phyloP scores from a whole-genome alignment of 2,113 vertebrate species.

The Brachyistius frenatus region DNA sequence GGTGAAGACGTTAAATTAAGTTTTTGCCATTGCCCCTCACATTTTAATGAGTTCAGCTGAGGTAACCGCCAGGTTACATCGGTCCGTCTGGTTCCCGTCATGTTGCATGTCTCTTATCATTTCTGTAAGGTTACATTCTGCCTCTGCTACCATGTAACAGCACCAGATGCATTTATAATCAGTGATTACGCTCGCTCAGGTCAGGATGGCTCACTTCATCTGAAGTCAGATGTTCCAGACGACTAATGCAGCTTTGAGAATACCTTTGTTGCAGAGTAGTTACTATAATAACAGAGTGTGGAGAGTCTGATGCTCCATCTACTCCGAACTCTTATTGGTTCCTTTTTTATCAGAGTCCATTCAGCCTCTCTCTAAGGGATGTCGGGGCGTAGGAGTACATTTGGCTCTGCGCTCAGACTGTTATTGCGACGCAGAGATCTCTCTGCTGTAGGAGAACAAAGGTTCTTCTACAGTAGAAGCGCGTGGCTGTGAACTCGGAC shows the following conservation, averaged over 20 bases:
- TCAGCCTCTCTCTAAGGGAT: conserved; percentile 70
- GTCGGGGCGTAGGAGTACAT: conserved; percentile 65
- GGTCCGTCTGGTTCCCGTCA: conserved; percentile 29
- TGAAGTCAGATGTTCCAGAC: conserved; percentile 67
- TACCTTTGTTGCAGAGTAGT: conserved; percentile 66
- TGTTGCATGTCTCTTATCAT: conserved; percentile 53
- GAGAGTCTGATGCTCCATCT: conserved; percentile 65
- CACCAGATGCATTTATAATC: conserved; percentile 65
- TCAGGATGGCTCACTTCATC: conserved; percentile 67
- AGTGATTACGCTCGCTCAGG: conserved; percentile 66
- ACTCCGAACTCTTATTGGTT: conserved; percentile 65
- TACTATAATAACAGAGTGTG: conserved; percentile 68
- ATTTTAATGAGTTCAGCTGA: conserved; percentile 66
- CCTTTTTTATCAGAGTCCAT: conserved; percentile 74
- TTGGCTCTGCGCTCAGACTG: conserved; percentile 70
- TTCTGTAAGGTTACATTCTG: conserved; percentile 48
- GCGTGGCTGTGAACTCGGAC: conserved; percentile 38
- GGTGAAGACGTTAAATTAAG: conserved; percentile 49
- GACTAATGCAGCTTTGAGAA: conserved; percentile 70
- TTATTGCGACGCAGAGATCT: conserved; percentile 75
- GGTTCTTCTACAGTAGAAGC: conserved; percentile 51
- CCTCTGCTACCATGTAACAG: conserved; percentile 40
- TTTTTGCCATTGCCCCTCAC: conserved; percentile 37
- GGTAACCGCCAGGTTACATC: conserved; percentile 26
- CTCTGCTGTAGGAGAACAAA: conserved; percentile 65